Percentiles rank a stretch among this genome's conserved stretches.
phyloP scores from a whole-genome alignment of 2,113 vertebrate species.

The Hypomesus transpacificus region DNA sequence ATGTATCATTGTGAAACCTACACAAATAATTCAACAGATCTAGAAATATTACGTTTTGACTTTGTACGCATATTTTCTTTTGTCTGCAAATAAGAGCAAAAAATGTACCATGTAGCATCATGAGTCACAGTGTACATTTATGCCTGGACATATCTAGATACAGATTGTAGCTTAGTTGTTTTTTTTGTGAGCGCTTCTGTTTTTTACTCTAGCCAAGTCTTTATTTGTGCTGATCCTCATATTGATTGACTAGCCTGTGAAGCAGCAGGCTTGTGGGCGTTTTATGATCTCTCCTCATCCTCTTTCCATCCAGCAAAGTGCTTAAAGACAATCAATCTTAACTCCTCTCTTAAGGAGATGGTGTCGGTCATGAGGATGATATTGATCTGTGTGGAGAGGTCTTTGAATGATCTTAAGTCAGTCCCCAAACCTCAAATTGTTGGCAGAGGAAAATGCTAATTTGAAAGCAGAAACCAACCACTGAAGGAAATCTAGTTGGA shows the following conservation, averaged over 20 bases:
- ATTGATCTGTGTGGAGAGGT: conserved; percentile 60
- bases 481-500: no score
- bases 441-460: conserved; percentile 44
- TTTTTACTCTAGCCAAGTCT: no score
- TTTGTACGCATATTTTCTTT: no score
- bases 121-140: no score
- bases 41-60: no score
- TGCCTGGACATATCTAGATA: no score
- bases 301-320: conserved; percentile 69
- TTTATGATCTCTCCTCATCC: conserved; percentile 70
- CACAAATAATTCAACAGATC: no score
- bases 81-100: no score
- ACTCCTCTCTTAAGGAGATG: conserved; percentile 64
- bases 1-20: no score
- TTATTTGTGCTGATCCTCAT: conserved; percentile 19
- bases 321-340: conserved; percentile 69
- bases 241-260: conserved; percentile 55
- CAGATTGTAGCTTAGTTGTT: no score
- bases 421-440: conserved; percentile 55
- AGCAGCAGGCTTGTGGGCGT: conserved; percentile 58
- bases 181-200: no score
- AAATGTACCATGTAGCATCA: no score
- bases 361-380: conserved; percentile 56
- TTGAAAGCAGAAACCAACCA: conserved; percentile 18
- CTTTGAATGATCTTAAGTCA: conserved; percentile 69